These are phyloP conservation scores for Pygmarrhopalites habei DNA, from an alignment of 1,140 invertebrate genomes.

Conservation along the genomic window DNA sequence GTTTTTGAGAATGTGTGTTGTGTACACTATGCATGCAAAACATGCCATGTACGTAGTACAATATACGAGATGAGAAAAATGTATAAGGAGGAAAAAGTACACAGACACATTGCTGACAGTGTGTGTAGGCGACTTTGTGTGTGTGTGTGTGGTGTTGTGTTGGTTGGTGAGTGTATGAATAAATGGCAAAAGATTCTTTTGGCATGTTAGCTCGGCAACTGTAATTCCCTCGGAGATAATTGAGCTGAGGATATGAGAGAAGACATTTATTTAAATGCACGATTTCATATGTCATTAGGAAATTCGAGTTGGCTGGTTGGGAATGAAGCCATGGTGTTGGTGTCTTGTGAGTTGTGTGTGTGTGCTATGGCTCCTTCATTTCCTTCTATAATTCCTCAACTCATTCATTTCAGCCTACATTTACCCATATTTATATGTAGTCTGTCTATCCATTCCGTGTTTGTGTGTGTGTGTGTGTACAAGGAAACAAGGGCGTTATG, in stretches of 20 bases:
- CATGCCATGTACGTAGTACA: too few relatives aligned
- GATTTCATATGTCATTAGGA: conserved; percentile 20
- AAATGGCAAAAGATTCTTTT: conserved; percentile 4
- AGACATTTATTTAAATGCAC: conserved; percentile 21
- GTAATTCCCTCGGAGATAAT: conserved; percentile 13
- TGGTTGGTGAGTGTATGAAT: too few relatives aligned
- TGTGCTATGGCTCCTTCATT: not conserved
- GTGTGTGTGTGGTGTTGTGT: too few relatives aligned
- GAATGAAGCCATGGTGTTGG: not conserved
- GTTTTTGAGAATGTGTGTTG: too few relatives aligned
- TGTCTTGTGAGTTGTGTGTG: not conserved
- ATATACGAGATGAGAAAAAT: not conserved
- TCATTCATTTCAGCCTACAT: conserved; percentile 9
- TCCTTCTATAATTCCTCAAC: not conserved
- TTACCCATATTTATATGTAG: not conserved
- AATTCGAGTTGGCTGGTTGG: conserved; percentile 8
- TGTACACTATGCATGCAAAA: too few relatives aligned
- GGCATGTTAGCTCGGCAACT: conserved; percentile 18
- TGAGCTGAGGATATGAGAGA: conserved; percentile 18
- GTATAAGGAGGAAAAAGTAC: conserved; percentile 3
- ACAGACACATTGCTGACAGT: too few relatives aligned
- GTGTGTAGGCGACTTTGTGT: not conserved
- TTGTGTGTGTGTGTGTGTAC: too few relatives aligned
- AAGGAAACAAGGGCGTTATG: too few relatives aligned
- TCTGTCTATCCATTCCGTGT: too few relatives aligned